Evolutionary conservation across 2,888 invertebrate species (phyloP).

Genomic region (Lithosia quadra): DNA sequence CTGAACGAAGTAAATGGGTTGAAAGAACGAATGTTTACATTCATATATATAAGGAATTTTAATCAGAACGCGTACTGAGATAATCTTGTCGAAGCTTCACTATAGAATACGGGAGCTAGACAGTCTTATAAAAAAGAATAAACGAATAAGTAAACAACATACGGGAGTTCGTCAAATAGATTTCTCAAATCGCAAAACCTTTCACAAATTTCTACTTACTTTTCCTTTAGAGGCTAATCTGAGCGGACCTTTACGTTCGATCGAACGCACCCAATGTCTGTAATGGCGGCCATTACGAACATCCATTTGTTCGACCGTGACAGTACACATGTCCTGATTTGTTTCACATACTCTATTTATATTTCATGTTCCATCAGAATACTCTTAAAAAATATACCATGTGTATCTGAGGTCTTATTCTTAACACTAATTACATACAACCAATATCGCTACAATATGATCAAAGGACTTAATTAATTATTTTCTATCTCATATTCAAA

Average conservation of each 20-base stretch:
- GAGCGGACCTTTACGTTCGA: conserved; percentile 72
- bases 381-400: not conserved
- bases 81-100: conserved; percentile 40
- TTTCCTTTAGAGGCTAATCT: conserved; percentile 68
- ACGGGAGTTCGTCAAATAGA: conserved; percentile 57
- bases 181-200: conserved; percentile 63
- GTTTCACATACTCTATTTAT: conserved; percentile 66
- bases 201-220: conserved; percentile 64
- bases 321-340: conserved; percentile 76
- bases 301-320: conserved; percentile 78
- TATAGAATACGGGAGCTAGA: conserved; percentile 44
- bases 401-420: not conserved
- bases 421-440: not conserved
- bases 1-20: conserved; percentile 53
- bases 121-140: conserved; percentile 51
- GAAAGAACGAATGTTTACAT: conserved; percentile 50
- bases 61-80: conserved; percentile 59
- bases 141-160: conserved; percentile 61
- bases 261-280: conserved; percentile 78
- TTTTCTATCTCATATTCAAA: conserved; percentile 23
- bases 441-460: conserved; percentile 11
- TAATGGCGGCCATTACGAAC: conserved; percentile 80
- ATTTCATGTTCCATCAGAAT: conserved; percentile 25
- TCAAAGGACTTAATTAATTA: conserved; percentile 28
- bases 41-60: conserved; percentile 61